phyloP scores from a whole-genome alignment of 2,113 vertebrate genomes.

The Dasyprocta punctata region DNA sequence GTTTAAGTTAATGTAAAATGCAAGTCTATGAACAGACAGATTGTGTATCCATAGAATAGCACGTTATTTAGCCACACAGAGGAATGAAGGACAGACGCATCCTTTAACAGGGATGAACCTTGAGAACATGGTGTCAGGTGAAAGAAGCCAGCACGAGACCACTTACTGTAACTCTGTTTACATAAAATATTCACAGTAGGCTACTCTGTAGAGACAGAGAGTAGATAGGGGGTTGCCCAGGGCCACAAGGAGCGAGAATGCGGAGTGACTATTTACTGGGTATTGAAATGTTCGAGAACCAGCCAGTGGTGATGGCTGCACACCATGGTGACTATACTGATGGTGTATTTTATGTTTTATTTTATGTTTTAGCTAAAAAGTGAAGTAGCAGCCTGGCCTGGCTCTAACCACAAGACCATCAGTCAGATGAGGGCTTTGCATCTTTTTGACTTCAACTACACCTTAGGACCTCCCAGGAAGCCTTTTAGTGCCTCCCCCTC shows the following conservation, averaged over 20 bases:
- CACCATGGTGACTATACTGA: neutral
- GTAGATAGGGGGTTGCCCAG: neutral
- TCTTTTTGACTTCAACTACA: neutral
- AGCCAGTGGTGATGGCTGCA: neutral
- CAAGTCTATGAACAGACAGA: neutral
- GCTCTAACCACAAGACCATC: neutral
- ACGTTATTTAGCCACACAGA: neutral
- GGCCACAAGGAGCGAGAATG: too few relatives aligned
- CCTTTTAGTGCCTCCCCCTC: neutral
- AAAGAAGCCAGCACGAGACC: neutral
- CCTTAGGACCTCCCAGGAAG: neutral
- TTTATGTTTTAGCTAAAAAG: neutral
- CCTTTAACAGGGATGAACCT: too few relatives aligned
- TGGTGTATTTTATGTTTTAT: neutral
- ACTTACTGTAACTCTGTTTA: neutral
- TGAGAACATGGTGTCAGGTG: neutral
- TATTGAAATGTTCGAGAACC: neutral
- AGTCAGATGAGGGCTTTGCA: neutral
- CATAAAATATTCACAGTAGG: neutral
- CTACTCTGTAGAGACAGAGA: neutral
- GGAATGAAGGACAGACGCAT: neutral
- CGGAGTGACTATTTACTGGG: neutral
- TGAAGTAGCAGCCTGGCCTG: neutral
- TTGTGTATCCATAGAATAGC: neutral
- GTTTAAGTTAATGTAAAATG: neutral